Evolutionary conservation across 2,888 invertebrate species (phyloP), one percentile per base, ranked within the genome.

Genomic region (Pyrgus malvae): DNA sequence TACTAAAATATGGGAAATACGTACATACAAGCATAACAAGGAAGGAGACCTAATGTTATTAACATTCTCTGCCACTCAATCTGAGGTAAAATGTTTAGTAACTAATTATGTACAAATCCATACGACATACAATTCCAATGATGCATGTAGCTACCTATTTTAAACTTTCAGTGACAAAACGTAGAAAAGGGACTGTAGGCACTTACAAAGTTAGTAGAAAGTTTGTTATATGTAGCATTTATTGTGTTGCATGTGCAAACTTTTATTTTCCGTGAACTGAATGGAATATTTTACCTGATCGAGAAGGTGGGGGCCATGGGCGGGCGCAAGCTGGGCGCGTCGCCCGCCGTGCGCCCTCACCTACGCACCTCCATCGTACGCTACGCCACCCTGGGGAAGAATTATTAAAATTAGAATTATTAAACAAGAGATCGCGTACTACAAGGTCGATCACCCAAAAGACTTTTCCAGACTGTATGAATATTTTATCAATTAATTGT

Each of bases 331-430:
- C 70, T 68, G 70, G 74, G 78, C 80, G 80, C 81, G 70, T 83
- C 85, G 88, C 88, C 90, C 88, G 79, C 78, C 82, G 74, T 81
- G 78, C 79, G 81, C 78, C 84, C 83, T 89, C 88, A 90, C 88
- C 89, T 84, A 71, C 69, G 68, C 67, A 70, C 76, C 74, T 70
- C 76, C 87, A 86, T 85, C 72, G 67, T 73, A 63, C 70, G 70
- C 66, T 65, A 69, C 65, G 63, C 70, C 80, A 78, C 80, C 63
- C 63, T 69, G 80, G 68, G 71, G 78, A 74, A 63, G 70, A 68
- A 37, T 44, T 17, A 19, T 35, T 33, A 2, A 35, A 9, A 9
- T 16, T 9, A 17, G 17, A 29, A 29, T 2, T 9, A 37, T 9
- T 7, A 9, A 14, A 1, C 14, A 29, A 5, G 9, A 7, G 29